Percentiles rank a stretch among this genome's conserved stretches.
phyloP scores from a whole-genome alignment of 2,888 invertebrate genomes.

The Coronaproctus castanopsis region DNA sequence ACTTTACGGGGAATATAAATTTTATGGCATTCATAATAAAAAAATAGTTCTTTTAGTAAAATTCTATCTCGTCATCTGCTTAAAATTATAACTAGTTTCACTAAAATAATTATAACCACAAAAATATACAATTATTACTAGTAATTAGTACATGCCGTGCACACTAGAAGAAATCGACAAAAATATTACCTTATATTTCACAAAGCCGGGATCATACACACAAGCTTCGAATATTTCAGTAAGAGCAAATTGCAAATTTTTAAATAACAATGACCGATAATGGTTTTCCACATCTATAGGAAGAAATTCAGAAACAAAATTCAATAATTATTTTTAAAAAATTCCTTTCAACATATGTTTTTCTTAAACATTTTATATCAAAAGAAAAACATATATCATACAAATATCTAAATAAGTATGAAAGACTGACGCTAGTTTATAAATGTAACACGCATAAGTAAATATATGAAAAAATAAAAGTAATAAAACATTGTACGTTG shows the following conservation, averaged over 20 bases:
- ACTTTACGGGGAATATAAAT: too few species aligned
- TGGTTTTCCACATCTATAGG: slow-evolving; percentile 55
- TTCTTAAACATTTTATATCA: not conserved
- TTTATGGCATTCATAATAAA: too few species aligned
- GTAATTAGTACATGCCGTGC: not conserved
- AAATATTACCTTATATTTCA: slow-evolving; percentile 48
- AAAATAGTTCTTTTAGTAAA: too few species aligned
- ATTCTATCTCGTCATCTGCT: too few species aligned
- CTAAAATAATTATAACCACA: not conserved
- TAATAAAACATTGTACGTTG: too few species aligned
- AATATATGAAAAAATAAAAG: too few species aligned
- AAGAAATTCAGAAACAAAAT: slow-evolving; percentile 1
- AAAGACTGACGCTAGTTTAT: not conserved
- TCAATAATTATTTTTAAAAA: too few species aligned
- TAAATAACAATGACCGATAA: slow-evolving; percentile 90
- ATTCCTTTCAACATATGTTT: too few species aligned
- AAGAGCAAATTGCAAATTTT: slow-evolving; percentile 76
- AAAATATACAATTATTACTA: not conserved
- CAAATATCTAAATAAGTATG: not conserved
- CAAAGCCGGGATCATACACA: slow-evolving; percentile 78
- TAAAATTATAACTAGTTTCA: not conserved
- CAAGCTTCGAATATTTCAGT: slow-evolving; percentile 93
- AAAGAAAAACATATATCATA: not conserved
- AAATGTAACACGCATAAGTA: too few species aligned
- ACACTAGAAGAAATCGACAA: not conserved